Percentiles rank a stretch among this genome's conserved stretches.
These are phyloP conservation scores for Eupeodes latifasciatus DNA, from an alignment of 2,888 invertebrate genomes.

Conservation along the genomic window DNA sequence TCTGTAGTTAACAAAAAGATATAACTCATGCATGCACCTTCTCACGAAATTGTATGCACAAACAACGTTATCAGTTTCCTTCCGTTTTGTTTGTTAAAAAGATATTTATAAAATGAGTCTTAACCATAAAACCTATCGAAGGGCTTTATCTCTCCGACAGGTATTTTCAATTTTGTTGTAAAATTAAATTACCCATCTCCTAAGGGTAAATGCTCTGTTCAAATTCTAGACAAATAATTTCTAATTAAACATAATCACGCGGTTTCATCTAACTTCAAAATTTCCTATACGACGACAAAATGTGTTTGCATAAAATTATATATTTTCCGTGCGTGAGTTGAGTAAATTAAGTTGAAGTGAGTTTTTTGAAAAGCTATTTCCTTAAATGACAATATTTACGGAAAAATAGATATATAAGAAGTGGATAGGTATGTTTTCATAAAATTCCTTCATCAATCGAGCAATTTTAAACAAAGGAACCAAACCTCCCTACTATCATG, in stretches of 20 bases:
- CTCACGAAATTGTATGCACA: too few species aligned
- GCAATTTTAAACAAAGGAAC: not conserved
- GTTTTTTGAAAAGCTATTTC: conserved; percentile 12
- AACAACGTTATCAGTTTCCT: not conserved
- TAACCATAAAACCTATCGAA: not conserved
- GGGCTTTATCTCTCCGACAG: not conserved
- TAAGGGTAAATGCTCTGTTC: not conserved
- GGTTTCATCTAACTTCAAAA: not conserved
- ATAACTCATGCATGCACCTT: too few species aligned
- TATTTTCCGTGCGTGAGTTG: not conserved
- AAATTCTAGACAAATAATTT: conserved; percentile 24
- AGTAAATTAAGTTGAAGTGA: conserved; percentile 6
- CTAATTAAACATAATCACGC: conserved; percentile 12
- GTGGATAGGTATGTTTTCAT: not conserved
- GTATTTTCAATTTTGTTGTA: not conserved
- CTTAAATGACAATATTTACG: not conserved
- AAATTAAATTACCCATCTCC: not conserved
- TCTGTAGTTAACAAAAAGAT: too few species aligned
- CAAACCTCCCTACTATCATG: not conserved
- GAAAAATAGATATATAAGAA: not conserved
- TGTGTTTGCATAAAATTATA: conserved; percentile 32
- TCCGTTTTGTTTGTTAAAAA: not conserved
- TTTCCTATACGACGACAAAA: not conserved
- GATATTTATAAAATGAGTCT: not conserved
- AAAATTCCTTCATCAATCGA: not conserved